phyloP scores from a whole-genome alignment of 2,797 vertebrate genomes.

The Lutjanus campechanus region DNA sequence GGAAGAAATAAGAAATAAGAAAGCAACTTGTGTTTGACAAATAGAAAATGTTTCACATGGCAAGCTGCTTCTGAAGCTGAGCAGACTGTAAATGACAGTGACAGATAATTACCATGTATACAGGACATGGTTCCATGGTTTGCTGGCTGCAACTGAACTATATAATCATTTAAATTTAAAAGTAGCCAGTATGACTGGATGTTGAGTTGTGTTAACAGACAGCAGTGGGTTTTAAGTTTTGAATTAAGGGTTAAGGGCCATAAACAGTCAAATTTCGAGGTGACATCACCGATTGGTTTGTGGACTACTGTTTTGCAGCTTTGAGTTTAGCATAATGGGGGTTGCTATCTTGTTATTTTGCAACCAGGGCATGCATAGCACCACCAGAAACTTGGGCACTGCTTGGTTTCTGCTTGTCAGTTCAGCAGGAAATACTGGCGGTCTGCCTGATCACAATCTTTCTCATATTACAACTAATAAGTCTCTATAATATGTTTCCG shows the following conservation, averaged over 20 bases:
- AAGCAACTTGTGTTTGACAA: not conserved
- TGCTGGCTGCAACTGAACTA: not conserved
- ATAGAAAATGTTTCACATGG: not conserved
- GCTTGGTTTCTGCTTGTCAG: no score
- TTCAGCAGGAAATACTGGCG: no score
- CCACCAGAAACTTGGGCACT: no score
- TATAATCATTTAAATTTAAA: not conserved
- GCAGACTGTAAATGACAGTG: slow-evolving; percentile 1
- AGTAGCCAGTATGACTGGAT: not conserved
- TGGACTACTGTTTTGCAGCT: no score
- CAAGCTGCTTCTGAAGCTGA: not conserved
- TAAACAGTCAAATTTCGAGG: no score
- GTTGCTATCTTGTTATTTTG: no score
- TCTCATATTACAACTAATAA: no score
- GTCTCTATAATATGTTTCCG: no score
- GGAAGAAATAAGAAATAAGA: not conserved
- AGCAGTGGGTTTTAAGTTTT: not conserved
- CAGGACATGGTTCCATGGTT: not conserved
- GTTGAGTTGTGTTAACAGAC: not conserved
- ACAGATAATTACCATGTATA: not conserved
- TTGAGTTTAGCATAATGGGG: no score
- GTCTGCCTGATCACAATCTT: no score
- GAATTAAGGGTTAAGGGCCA: not conserved
- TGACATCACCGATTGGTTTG: no score
- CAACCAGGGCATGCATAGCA: no score